Base-by-base conservation (phyloP, 92 coral and sea anemone genomes). In the Metridium senile region DNA sequence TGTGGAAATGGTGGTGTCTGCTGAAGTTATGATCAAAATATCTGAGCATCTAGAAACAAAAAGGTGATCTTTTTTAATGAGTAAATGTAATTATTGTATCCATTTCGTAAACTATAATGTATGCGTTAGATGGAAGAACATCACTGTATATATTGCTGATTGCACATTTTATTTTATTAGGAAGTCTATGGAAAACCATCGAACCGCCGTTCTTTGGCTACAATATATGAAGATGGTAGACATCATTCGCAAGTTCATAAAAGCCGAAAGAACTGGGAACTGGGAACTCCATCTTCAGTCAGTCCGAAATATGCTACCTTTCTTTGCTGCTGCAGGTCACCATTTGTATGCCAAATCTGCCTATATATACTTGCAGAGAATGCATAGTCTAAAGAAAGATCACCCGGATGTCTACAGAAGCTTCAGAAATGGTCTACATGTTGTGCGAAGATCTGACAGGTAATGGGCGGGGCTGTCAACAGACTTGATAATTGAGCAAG, bases 391-490 rank as follows among this genome's bases (percentile, higher is more conserved):
- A 6, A 6, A 39, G 13, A 13, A 39, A 4, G 49, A 39, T 6
- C 6, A 39, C 49, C 13, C 49, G 6, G 61, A 26, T 9, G 87
- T 82, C 16, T 62, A 81, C 66, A 13, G 7, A 3, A n/a, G 67
- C 31, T 86, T 86, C 31, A 23, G 3, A 31, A 11, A 26, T 43
- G 90, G 90, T 26, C 46, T 70, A 13, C 87, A 86, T 57, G 87
- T 75, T 34, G 86, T 71, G 19, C 69, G 84, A 6, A 70, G 80
- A 28, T 75, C 83, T 33, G 87, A 86, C 17, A 69, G 87, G 1
- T 75, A 47, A 32, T 82, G 91, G 91, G n/a, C 81, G 34, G 91
- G 87, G 1, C 75, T 82, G 17, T 86, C 85, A 13, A 82, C 84
- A 30, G 88, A 86, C 43, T 51, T 86, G 32, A 46, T 73, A n/a